Evolutionary conservation across 2,797 vertebrate genomes (phyloP), one percentile per base, ranked within the genome.

Genomic region (Triplophysa bombifrons): DNA sequence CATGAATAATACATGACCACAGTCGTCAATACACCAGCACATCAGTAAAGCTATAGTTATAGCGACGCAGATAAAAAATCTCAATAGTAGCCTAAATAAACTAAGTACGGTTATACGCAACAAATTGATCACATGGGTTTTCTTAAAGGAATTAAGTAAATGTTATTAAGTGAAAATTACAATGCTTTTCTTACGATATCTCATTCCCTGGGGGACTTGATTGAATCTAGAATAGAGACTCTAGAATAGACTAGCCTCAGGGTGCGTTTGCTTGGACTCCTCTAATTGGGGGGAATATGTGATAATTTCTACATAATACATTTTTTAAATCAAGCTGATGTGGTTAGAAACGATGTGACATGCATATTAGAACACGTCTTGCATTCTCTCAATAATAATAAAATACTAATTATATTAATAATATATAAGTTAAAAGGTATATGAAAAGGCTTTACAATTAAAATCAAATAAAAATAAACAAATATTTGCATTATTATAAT

Each of bases 201-300:
- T 4, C 85, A 85, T 90, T 84, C 91, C 91, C 88, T 50, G 76
- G 92, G 92, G 90, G 88, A 44, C 84, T 85, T 81, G 73, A 84
- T 74, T 73, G 83, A 71, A 86, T 86, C 81, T 72, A 84, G 82
- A 82, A 84, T 25, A 82, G 84, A 77, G 83, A 71, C 86, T 85
- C 82, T 72, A 84, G 81, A 82, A 83, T 25, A 82, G 84, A 77
- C 89, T 80, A 86, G 93, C 94, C 93, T 90, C 86, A 0, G 89
- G 94, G 91, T 89, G 73, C 90, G 88, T 94, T 91, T 92, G 91
- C 95, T 94, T 93, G 90, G 91, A 87, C 89, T 93, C 88, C 90
- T 88, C 90, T 94, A 94, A 94, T 95, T 93, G 30, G 30, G 94
- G 88, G 61, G 88, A 90, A 90, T 63, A 87, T 83, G 89, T 92